phyloP scores from a whole-genome alignment of 2,888 invertebrate genomes.

The Epistrophella euchroma region DNA sequence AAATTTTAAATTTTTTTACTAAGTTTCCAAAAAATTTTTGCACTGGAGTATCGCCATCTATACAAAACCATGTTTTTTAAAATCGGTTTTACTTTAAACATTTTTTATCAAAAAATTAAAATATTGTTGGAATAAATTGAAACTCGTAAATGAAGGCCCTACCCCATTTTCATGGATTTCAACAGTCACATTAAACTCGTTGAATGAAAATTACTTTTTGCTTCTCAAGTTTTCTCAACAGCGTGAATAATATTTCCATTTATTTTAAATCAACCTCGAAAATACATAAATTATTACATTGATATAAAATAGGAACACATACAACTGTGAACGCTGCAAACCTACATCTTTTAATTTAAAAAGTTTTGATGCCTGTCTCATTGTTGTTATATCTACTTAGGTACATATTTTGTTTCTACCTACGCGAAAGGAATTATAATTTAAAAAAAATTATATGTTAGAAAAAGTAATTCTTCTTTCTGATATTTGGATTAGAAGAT shows the following conservation, averaged over 20 bases:
- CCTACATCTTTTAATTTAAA: not conserved
- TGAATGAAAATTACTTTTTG: too few relatives aligned
- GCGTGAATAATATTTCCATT: not conserved
- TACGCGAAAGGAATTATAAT: constrained; percentile 4
- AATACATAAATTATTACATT: constrained; percentile 4
- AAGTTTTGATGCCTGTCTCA: constrained; percentile 8
- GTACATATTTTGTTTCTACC: not conserved
- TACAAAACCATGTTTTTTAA: too few relatives aligned
- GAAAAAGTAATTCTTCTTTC: not conserved
- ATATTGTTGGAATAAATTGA: too few relatives aligned
- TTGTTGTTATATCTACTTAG: not conserved
- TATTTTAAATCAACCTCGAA: not conserved
- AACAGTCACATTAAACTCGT: too few relatives aligned
- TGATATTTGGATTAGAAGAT: not conserved
- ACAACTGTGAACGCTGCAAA: not conserved
- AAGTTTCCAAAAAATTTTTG: too few relatives aligned
- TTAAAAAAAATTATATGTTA: not conserved
- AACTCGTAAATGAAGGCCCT: too few relatives aligned
- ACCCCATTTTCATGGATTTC: too few relatives aligned
- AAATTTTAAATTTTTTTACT: too few relatives aligned
- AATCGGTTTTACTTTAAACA: too few relatives aligned
- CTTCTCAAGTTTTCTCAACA: not conserved
- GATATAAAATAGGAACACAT: not conserved
- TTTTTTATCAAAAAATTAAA: too few relatives aligned
- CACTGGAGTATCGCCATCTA: too few relatives aligned